These are phyloP conservation scores for Achroia grisella DNA, from an alignment of 1,140 invertebrate genomes.

Conservation along the genomic window DNA sequence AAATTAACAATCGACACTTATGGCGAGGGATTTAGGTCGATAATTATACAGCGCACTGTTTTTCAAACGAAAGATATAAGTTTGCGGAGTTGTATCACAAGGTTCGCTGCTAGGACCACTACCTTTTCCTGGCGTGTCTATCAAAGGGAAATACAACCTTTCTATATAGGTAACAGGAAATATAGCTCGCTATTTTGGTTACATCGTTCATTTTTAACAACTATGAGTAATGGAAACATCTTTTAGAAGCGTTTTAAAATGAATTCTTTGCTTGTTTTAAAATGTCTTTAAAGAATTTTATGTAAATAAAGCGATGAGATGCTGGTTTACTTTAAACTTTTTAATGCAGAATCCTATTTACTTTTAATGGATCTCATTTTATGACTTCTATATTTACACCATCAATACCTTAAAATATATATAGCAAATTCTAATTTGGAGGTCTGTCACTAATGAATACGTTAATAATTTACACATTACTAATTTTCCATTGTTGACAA, in stretches of 20 bases:
- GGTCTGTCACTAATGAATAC: too few relatives aligned
- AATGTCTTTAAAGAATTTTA: too few relatives aligned
- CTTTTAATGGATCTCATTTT: too few relatives aligned
- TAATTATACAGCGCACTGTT: slow-evolving; percentile 6
- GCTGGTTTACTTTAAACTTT: too few relatives aligned
- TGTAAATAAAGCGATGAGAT: too few relatives aligned
- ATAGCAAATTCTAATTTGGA: too few relatives aligned
- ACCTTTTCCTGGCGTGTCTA: slow-evolving; percentile 32
- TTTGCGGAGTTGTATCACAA: slow-evolving; percentile 20
- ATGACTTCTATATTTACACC: too few relatives aligned
- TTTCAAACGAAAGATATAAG: slow-evolving; percentile 7
- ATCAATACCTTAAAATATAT: too few relatives aligned
- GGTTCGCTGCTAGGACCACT: slow-evolving; percentile 26
- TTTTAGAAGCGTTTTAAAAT: background rate
- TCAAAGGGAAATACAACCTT: slow-evolving; percentile 30
- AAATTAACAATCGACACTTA: slow-evolving; percentile 9
- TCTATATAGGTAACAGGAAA: slow-evolving; percentile 10
- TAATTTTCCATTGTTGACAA: too few relatives aligned
- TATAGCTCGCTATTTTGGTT: background rate
- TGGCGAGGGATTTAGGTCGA: slow-evolving; percentile 19
- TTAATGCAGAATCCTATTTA: too few relatives aligned
- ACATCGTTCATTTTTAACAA: slow-evolving; percentile 1
- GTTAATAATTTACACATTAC: too few relatives aligned
- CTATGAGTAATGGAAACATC: background rate
- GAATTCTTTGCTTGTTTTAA: too few relatives aligned